phyloP scores from a whole-genome alignment of 2,888 invertebrate genomes.

The Lochmaea capreae region DNA sequence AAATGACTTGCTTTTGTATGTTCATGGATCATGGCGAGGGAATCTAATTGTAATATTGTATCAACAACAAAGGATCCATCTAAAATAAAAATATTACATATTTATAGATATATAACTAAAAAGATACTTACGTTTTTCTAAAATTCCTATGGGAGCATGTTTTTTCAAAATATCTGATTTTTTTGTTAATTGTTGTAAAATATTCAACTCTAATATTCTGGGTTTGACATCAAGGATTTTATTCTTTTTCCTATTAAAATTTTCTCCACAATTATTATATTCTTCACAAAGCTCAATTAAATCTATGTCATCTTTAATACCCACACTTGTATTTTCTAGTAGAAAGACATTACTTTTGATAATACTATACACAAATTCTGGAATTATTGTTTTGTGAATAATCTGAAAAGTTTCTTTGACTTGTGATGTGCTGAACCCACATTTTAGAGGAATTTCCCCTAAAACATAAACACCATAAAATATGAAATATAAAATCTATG shows the following conservation, averaged over 20 bases:
- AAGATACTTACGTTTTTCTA: slow-evolving; percentile 71
- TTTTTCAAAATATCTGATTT: slow-evolving; percentile 61
- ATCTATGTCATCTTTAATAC: slow-evolving; percentile 68
- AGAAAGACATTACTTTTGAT: slow-evolving; percentile 75
- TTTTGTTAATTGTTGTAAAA: slow-evolving; percentile 73
- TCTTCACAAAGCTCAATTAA: slow-evolving; percentile 66
- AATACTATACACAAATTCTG: slow-evolving; percentile 72
- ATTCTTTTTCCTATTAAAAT: slow-evolving; percentile 54
- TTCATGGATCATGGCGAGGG: slow-evolving; percentile 77
- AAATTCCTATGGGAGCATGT: slow-evolving; percentile 71
- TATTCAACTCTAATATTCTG: slow-evolving; percentile 71
- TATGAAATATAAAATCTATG: slow-evolving; percentile 52
- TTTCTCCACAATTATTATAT: slow-evolving; percentile 52
- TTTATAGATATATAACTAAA: background rate
- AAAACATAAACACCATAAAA: slow-evolving; percentile 16
- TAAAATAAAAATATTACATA: slow-evolving; percentile 47
- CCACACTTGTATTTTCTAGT: slow-evolving; percentile 72
- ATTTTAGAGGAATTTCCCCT: slow-evolving; percentile 74
- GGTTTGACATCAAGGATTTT: slow-evolving; percentile 52
- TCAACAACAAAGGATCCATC: slow-evolving; percentile 66
- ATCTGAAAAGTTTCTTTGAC: slow-evolving; percentile 74
- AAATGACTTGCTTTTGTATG: slow-evolving; percentile 73
- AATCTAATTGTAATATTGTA: slow-evolving; percentile 76
- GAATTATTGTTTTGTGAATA: slow-evolving; percentile 72
- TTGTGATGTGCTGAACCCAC: slow-evolving; percentile 70